phyloP scores from a whole-genome alignment of 2,888 invertebrate genomes.

The Phanerotoma sp. region DNA sequence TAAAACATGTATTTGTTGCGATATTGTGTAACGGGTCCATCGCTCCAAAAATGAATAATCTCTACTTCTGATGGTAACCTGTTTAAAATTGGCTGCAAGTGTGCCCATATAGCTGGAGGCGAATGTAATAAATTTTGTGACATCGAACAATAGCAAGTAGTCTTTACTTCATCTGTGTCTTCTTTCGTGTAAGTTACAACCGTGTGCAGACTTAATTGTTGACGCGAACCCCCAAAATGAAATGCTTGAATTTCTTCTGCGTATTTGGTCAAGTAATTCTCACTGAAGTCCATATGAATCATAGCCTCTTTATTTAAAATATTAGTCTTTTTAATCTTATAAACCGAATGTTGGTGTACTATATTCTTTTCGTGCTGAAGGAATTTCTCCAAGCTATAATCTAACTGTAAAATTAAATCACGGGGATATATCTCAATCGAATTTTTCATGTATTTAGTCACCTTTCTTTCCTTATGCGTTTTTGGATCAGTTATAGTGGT shows the following conservation, averaged over 20 bases:
- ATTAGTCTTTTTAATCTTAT: conserved; percentile 29
- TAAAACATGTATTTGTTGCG: conserved; percentile 41
- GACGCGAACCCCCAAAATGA: conserved; percentile 49
- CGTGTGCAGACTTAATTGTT: conserved; percentile 48
- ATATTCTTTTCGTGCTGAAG: conserved; percentile 33
- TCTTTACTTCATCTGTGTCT: too few relatives aligned
- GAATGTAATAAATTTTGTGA: too few relatives aligned
- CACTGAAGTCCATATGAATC: conserved; percentile 48
- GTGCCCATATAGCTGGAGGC: too few relatives aligned
- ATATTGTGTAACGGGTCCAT: conserved; percentile 30
- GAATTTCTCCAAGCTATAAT: conserved; percentile 7
- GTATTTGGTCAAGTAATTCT: conserved; percentile 50
- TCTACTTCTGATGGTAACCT: neutral
- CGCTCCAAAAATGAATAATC: conserved; percentile 1
- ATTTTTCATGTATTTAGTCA: conserved; percentile 5
- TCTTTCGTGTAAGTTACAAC: conserved; percentile 43
- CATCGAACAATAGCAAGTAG: too few relatives aligned
- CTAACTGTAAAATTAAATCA: conserved; percentile 9
- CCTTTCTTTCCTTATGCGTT: conserved; percentile 6
- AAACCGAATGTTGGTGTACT: conserved; percentile 26
- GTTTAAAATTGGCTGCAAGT: too few relatives aligned
- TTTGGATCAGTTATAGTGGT: conserved; percentile 3
- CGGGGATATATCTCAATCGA: neutral
- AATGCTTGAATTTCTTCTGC: conserved; percentile 48
- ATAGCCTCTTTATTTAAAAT: conserved; percentile 33